Percentiles rank a stretch among this genome's conserved stretches.
These are phyloP conservation scores for Acleris literana DNA, from an alignment of 2,888 invertebrate species.

Conservation along the genomic window DNA sequence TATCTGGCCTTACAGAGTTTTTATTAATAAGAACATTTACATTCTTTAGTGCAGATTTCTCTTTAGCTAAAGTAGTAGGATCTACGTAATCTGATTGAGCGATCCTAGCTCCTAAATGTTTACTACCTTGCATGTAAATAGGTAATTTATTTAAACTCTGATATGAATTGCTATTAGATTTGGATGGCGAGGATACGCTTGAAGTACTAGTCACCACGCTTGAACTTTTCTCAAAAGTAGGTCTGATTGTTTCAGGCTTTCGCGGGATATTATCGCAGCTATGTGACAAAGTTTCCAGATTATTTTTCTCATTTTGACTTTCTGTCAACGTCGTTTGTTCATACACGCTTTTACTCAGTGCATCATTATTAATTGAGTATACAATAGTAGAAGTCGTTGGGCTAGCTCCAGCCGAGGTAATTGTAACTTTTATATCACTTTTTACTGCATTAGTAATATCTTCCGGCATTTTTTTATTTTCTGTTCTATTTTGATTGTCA, in stretches of 20 bases:
- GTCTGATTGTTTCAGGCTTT: constrained; percentile 55
- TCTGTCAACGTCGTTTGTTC: constrained; percentile 66
- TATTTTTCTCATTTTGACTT: constrained; percentile 71
- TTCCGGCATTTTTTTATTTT: constrained; percentile 50
- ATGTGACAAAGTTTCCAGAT: constrained; percentile 66
- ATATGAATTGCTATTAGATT: constrained; percentile 68
- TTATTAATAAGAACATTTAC: constrained; percentile 86
- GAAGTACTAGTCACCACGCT: constrained; percentile 66
- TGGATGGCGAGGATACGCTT: constrained; percentile 61
- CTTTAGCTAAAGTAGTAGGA: constrained; percentile 86
- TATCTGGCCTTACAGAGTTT: constrained; percentile 81
- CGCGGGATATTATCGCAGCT: constrained; percentile 71
- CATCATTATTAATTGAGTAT: constrained; percentile 55
- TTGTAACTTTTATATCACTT: constrained; percentile 69
- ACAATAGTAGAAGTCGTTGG: constrained; percentile 62
- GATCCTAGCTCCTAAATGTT: constrained; percentile 92
- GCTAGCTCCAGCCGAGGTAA: constrained; percentile 67
- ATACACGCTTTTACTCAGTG: constrained; percentile 71
- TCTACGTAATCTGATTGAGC: constrained; percentile 94
- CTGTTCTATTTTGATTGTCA: constrained; percentile 63
- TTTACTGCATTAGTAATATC: constrained; percentile 52
- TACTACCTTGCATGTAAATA: constrained; percentile 90
- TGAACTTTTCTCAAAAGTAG: constrained; percentile 66
- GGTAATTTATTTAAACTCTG: constrained; percentile 78
- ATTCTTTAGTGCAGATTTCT: constrained; percentile 75